Percentiles rank a stretch among this genome's conserved stretches.
phyloP scores from a whole-genome alignment of 2,113 vertebrate species.

The Amblyornis subalaris region DNA sequence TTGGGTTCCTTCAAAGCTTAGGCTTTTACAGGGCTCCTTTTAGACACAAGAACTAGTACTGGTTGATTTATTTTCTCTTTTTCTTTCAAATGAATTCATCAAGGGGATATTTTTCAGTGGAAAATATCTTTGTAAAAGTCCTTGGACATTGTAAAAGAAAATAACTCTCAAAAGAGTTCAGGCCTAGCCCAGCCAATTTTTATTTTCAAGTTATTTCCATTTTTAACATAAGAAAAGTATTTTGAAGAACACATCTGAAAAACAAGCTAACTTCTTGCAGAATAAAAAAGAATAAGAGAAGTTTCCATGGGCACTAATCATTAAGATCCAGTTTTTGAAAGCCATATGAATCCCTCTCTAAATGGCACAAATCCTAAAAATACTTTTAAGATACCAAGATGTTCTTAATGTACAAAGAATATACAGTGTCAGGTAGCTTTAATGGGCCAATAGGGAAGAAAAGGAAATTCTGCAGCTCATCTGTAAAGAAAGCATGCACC shows the following conservation, averaged over 20 bases:
- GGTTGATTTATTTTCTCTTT: neutral
- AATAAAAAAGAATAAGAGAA: neutral
- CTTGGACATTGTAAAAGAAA: neutral
- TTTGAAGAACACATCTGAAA: neutral
- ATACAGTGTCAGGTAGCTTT: neutral
- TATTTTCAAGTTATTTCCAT: constrained; percentile 29
- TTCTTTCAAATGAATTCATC: neutral
- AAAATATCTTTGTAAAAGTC: constrained; percentile 18
- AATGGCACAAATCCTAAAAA: neutral
- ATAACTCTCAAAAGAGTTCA: constrained; percentile 5
- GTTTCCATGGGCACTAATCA: neutral
- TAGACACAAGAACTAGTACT: neutral
- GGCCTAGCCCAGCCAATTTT: constrained; percentile 1
- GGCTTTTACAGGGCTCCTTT: neutral
- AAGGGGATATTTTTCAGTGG: neutral
- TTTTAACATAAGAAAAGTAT: neutral
- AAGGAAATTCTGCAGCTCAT: neutral
- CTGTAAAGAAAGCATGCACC: neutral
- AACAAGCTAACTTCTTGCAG: neutral
- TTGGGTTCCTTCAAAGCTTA: neutral
- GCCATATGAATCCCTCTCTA: neutral
- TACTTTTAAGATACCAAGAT: neutral
- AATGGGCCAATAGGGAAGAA: neutral
- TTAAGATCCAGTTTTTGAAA: constrained; percentile 3
- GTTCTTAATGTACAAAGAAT: neutral